Conservation (phyloP, 2,888 invertebrate genomes). For the Mycogona germanica region DNA sequence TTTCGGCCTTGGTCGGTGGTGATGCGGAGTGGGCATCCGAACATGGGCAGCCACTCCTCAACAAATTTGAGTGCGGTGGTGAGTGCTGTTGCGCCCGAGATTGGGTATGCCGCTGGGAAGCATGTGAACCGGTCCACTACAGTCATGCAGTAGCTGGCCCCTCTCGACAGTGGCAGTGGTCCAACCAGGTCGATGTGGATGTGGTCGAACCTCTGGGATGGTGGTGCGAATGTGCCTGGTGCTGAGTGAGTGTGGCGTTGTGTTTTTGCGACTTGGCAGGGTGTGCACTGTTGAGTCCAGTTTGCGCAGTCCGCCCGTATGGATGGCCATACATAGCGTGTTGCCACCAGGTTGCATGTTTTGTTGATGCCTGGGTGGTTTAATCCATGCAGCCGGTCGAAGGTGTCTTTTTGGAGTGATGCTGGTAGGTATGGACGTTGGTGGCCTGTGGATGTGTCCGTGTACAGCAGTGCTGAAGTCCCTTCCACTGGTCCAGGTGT, state of each 20-base stretch:
- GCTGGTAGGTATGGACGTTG: not conserved
- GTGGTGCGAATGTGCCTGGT: not conserved
- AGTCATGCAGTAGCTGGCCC: not conserved
- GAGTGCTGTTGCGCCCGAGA: conserved; percentile 21
- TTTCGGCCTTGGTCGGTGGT: conserved; percentile 25
- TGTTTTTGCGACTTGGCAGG: not conserved
- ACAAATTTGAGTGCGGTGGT: conserved; percentile 21
- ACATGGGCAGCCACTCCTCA: conserved; percentile 23
- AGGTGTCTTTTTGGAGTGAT: not conserved
- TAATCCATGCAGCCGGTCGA: not conserved
- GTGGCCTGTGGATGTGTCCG: not conserved
- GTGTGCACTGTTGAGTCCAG: not conserved
- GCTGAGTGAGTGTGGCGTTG: not conserved
- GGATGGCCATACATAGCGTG: not conserved
- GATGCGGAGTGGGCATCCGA: conserved; percentile 22
- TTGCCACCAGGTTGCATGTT: not conserved
- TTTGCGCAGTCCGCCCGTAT: not conserved
- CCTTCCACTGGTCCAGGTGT: too few relatives aligned
- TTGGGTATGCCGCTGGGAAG: conserved; percentile 24
- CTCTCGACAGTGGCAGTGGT: not conserved
- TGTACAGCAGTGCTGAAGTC: too few relatives aligned
- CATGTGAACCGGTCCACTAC: conserved; percentile 17
- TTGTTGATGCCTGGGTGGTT: not conserved
- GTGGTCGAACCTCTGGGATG: conserved; percentile 1
- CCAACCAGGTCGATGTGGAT: conserved; percentile 11